phyloP scores from a whole-genome alignment of 2,888 invertebrate genomes.

The Nomada hirtipes region DNA sequence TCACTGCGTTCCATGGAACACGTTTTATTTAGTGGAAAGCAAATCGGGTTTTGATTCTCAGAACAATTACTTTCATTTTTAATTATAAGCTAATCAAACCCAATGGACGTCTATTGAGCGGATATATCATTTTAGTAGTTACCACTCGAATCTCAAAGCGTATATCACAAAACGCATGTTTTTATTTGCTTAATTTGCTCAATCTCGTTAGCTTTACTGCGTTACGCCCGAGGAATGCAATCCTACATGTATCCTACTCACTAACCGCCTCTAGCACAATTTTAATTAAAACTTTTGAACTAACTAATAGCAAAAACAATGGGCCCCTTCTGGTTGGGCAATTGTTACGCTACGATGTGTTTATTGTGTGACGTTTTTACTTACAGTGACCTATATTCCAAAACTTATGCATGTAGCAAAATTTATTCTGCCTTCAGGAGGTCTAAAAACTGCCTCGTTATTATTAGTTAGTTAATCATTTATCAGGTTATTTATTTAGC shows the following conservation, averaged over 20 bases:
- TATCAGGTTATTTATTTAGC: too few relatives aligned
- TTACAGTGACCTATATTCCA: neutral
- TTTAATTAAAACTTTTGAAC: slow-evolving; percentile 23
- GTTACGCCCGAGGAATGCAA: neutral
- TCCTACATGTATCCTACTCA: neutral
- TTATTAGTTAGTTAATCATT: too few relatives aligned
- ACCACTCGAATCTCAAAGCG: neutral
- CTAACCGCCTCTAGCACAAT: neutral
- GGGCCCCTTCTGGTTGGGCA: neutral
- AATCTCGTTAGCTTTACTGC: neutral
- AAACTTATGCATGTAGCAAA: neutral
- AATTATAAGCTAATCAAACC: slow-evolving; percentile 5
- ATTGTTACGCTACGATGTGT: neutral
- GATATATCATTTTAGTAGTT: slow-evolving; percentile 4
- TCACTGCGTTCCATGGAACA: neutral
- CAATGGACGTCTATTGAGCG: neutral
- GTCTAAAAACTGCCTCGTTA: too few relatives aligned
- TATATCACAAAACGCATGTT: neutral
- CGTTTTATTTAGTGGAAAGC: neutral
- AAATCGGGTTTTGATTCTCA: neutral
- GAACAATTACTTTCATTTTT: neutral
- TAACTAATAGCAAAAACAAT: slow-evolving; percentile 18
- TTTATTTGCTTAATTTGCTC: slow-evolving; percentile 2
- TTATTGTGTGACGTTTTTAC: neutral
- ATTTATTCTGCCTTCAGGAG: too few relatives aligned